Base-by-base conservation (phyloP, 2,113 vertebrate genomes). In the Channa argus region DNA sequence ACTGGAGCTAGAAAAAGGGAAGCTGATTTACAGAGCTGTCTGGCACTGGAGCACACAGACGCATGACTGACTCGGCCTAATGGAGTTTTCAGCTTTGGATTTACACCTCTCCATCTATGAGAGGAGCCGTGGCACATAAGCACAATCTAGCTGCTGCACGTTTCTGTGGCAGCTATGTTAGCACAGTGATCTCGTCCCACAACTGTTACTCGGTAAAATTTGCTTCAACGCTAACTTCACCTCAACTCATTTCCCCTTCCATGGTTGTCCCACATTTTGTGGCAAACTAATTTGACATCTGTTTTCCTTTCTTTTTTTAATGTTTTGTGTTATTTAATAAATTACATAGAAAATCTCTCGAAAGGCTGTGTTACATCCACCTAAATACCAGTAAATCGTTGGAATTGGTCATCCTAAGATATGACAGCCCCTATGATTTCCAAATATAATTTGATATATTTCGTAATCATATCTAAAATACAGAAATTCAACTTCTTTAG, bases 31-130 rank as follows among this genome's bases (percentile, higher is more conserved):
- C 86, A 90, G 88, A 90, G 88, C 92, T 91, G 88, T 92, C 89
- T 92, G 89, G 88, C 88, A 73, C 82, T 79, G 80, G 64, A 85
- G 88, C 82, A 77, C 73, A 75, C 60, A 65, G 88, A 86, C 89
- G 89, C 86, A 89, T 90, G 89, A 85, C 80, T 87, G 89, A 86
- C 84, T 91, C 79, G 7, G 58, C 78, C 88, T 93, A 90, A 93
- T 92, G 90, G 92, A 93, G 88, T 91, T 91, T 92, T 92, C 91
- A 90, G 90, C 90, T 85, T 71, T 61, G 88, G 88, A 91, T 92
- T 91, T 91, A 89, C 90, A 87, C 88, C 85, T 82, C 82, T 91
- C 59, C 76, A 12, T 87, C 85, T 86, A 62, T 49, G 75, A 52
- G 59, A 79, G 74, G 47, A 79, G 77, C 43, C 0, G 63, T 33